Base-by-base conservation (phyloP, 2,888 invertebrate species). In the Onchidella celtica region DNA sequence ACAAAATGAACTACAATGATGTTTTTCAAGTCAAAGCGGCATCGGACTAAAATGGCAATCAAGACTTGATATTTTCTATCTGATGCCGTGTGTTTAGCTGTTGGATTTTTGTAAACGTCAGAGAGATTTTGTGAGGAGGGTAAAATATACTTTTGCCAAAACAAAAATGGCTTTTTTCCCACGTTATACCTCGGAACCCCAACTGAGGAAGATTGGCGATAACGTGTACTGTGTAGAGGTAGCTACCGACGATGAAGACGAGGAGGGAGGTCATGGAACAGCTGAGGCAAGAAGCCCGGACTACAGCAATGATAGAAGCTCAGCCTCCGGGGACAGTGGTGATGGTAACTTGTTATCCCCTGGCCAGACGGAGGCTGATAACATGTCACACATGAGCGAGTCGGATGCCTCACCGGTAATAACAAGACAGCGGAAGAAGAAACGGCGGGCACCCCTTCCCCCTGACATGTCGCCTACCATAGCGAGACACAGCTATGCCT, bases 381-480 rank as follows among this genome's bases (percentile, higher is more conserved):
- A 6, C 0, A 14, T 61, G 14, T 34, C 77, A 3, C 55, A 47
- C 24, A 6, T 36, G 11, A 66, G 57, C 57, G 66, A 66, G 27
- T 57, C 77, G 1, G 77, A 66, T 3, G 27, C 57, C 11, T 77
- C 77, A n/a, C 68, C 77, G 6, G 34, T 47, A 2, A 17, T 36
- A 36, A 36, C 32, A 34, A 34, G 21, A 6, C 34, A 38, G 34
- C 21, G 17, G 9, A 70, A 59, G 27, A 79, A 79, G 38, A 79
- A 57, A 24, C 78, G 78, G 24, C 59, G 4, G 21, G 78, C 78
- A 4, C 78, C 78, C 0, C 70, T 70, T 0, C 78, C 78, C 29
- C 78, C 78, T 17, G 21, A 21, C 47, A 70, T 63, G 59, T 78
- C 77, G 17, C 69, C 78, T 34, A 11, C 24, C 40, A 69, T 61